phyloP scores from a whole-genome alignment of 2,113 vertebrate species.

The Colius striatus region DNA sequence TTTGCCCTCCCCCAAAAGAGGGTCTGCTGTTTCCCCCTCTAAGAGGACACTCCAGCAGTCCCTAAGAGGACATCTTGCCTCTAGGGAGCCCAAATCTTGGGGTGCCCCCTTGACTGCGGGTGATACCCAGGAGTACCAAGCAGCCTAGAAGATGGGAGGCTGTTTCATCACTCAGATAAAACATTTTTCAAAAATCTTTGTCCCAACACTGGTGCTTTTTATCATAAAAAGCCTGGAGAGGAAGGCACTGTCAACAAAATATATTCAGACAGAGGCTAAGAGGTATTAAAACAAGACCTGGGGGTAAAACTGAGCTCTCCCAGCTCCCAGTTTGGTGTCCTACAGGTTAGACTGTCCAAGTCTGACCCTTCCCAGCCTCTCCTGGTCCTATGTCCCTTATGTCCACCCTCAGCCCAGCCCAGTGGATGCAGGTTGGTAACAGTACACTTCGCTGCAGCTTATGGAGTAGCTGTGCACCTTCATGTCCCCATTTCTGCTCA shows the following conservation, averaged over 20 bases:
- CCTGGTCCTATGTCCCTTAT: neutral
- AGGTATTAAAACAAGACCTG: neutral
- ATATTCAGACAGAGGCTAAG: neutral
- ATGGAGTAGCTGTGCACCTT: neutral
- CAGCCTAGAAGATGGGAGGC: neutral
- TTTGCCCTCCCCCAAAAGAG: neutral
- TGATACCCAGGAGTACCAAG: neutral
- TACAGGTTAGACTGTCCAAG: neutral
- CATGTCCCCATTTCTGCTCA: fast-evolving
- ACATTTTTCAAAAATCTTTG: too few relatives aligned
- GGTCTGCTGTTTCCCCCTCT: neutral
- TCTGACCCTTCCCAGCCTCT: too few relatives aligned
- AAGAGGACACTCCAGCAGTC: neutral
- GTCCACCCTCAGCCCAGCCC: neutral
- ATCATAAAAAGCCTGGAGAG: neutral
- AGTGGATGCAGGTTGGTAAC: fast-evolving
- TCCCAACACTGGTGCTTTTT: neutral
- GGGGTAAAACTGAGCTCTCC: neutral
- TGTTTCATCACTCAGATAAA: neutral
- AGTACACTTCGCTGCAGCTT: fast-evolving
- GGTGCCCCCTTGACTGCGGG: neutral
- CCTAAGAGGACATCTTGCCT: too few relatives aligned
- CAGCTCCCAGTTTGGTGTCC: neutral
- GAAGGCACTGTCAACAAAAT: fast-evolving
- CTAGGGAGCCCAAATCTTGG: neutral